Evolutionary conservation across 2,888 invertebrate genomes (phyloP).

Genomic region (Drosophila meridiana): DNA sequence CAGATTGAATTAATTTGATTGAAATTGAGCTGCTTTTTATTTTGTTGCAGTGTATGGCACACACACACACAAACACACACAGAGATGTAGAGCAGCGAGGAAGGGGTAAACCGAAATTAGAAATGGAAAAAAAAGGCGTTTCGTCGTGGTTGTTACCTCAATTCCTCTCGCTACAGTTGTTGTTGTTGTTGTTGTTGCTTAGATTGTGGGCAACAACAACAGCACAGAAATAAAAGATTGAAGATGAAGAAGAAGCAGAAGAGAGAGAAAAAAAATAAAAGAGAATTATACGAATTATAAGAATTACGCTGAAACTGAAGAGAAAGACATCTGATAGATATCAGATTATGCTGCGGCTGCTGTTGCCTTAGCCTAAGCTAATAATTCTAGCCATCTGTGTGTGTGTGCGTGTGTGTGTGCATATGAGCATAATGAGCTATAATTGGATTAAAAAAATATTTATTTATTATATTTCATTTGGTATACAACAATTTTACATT

Average conservation of each 20-base stretch:
- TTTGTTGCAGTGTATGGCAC: conserved; percentile 45
- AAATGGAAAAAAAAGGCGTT: conserved; percentile 65
- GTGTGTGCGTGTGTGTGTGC: conserved; percentile 50
- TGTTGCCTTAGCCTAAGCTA: conserved; percentile 70
- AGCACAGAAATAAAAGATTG: conserved; percentile 9
- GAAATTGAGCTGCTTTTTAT: neutral
- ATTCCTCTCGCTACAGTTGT: conserved; percentile 7
- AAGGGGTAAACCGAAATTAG: conserved; percentile 56
- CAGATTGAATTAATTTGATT: neutral
- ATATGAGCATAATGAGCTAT: conserved; percentile 79
- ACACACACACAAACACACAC: conserved; percentile 10
- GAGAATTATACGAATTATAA: conserved; percentile 71
- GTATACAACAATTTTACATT: conserved; percentile 40
- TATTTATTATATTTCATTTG: conserved; percentile 69
- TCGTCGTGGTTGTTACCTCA: conserved; percentile 28
- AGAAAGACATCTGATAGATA: conserved; percentile 70
- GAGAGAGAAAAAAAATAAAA: conserved; percentile 14
- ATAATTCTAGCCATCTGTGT: conserved; percentile 57
- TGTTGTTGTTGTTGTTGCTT: conserved; percentile 21
- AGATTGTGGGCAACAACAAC: conserved; percentile 56
- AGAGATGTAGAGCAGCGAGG: conserved; percentile 14
- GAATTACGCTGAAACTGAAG: conserved; percentile 73
- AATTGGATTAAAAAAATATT: conserved; percentile 81
- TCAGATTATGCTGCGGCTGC: conserved; percentile 62
- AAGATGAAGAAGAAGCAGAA: neutral